Evolutionary conservation across 2,888 invertebrate species (phyloP).

Genomic region (Drosophila percnosoma): DNA sequence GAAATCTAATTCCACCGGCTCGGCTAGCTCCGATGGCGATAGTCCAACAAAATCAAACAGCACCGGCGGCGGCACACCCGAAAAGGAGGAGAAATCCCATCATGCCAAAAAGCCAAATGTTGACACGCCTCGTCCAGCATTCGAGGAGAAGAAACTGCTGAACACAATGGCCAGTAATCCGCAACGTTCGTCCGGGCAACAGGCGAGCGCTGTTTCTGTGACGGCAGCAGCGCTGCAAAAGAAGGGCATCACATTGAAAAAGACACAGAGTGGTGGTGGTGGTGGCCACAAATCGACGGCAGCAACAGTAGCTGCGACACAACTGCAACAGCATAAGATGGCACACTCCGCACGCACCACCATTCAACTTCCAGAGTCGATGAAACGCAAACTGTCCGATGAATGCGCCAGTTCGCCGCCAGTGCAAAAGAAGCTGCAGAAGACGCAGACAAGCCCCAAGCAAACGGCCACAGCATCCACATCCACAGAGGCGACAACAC

Average conservation of each 20-base stretch:
- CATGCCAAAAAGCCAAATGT: conserved; percentile 44
- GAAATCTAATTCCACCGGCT: conserved; percentile 62
- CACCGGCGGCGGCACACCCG: conserved; percentile 69
- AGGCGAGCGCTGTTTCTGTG: conserved; percentile 45
- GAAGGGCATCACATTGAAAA: conserved; percentile 82
- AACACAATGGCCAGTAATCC: conserved; percentile 66
- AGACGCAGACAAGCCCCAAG: conserved; percentile 46
- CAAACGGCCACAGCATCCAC: conserved; percentile 26
- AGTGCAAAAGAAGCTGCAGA: conserved; percentile 42
- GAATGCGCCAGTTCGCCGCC: conserved; percentile 47
- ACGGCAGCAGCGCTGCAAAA: conserved; percentile 79
- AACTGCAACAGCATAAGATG: conserved; percentile 21
- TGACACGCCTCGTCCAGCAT: conserved; percentile 62
- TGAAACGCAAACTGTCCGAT: conserved; percentile 80
- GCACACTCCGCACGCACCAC: conserved; percentile 59
- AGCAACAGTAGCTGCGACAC: conserved; percentile 5
- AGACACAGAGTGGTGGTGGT: conserved; percentile 50
- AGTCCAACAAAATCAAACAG: conserved; percentile 78
- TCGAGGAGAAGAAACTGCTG: conserved; percentile 70
- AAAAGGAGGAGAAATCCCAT: conserved; percentile 75
- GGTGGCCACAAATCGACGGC: conserved; percentile 21
- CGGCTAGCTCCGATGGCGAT: conserved; percentile 79
- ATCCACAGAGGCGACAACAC: conserved; percentile 37
- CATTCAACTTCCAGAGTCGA: conserved; percentile 78
- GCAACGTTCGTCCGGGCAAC: conserved; percentile 35